These are phyloP conservation scores for Spinibarbus caldwelli DNA, from an alignment of 2,797 vertebrate species.

Conservation along the genomic window DNA sequence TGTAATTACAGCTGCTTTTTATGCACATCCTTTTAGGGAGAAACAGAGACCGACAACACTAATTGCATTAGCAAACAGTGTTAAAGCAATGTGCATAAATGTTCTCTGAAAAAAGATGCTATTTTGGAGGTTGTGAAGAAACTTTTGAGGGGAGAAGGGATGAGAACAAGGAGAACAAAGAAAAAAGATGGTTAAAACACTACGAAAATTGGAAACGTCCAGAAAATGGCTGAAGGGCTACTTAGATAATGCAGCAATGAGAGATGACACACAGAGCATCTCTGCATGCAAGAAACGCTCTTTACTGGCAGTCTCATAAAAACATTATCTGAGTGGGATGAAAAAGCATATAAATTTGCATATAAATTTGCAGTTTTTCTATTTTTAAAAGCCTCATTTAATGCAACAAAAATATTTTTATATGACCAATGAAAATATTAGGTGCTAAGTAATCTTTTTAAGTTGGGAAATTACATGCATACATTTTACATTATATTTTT, in stretches of 20 bases:
- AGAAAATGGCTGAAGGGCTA: slow-evolving; percentile 79
- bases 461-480: background rate
- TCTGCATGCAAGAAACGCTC: slow-evolving; percentile 72
- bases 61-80: slow-evolving; percentile 50
- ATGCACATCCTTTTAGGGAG: slow-evolving; percentile 43
- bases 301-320: slow-evolving; percentile 64
- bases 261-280: slow-evolving; percentile 74
- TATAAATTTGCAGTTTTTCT: slow-evolving; percentile 14
- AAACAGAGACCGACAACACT: slow-evolving; percentile 45
- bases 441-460: background rate
- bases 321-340: slow-evolving; percentile 15
- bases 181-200: slow-evolving; percentile 59
- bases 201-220: slow-evolving; percentile 45
- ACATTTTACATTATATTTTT: background rate
- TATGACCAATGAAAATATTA: background rate
- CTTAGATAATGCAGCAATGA: slow-evolving; percentile 79
- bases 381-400: background rate
- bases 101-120: slow-evolving; percentile 46
- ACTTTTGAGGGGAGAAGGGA: slow-evolving; percentile 40
- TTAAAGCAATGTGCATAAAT: slow-evolving; percentile 52
- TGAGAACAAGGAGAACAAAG: slow-evolving; percentile 41
- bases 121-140: slow-evolving; percentile 44
- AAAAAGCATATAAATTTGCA: background rate
- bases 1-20: slow-evolving; percentile 26
- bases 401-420: background rate